Conservation (phyloP, 2,888 invertebrate species). For the Ichneumoninae sp. region DNA sequence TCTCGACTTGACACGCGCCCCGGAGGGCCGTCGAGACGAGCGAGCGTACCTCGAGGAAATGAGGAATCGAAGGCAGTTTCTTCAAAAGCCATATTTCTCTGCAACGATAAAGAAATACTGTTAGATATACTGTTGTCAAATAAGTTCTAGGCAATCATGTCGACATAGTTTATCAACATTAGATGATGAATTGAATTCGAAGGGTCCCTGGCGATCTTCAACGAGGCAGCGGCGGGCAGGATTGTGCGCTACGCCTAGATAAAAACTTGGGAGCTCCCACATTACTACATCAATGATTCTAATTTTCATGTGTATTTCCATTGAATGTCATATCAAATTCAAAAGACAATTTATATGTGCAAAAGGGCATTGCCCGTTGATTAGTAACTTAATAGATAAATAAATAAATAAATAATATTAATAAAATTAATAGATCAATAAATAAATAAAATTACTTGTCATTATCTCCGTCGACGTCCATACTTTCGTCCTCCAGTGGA, state of each 20-base stretch:
- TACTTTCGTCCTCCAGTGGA: conserved; percentile 84
- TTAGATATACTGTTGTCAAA: neutral
- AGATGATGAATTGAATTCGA: neutral
- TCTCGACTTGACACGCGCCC: conserved; percentile 96
- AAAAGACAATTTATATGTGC: too few relatives aligned
- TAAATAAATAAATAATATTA: too few relatives aligned
- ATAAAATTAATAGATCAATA: too few relatives aligned
- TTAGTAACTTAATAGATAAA: too few relatives aligned
- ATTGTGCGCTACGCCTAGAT: too few relatives aligned
- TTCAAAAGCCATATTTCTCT: conserved; percentile 86
- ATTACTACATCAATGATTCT: too few relatives aligned
- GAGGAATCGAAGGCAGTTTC: conserved; percentile 90
- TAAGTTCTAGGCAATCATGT: neutral
- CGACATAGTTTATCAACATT: neutral
- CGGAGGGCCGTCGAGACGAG: conserved; percentile 90
- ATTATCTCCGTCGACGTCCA: conserved; percentile 80
- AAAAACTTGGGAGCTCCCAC: too few relatives aligned
- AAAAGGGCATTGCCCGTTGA: too few relatives aligned
- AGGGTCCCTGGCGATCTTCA: too few relatives aligned
- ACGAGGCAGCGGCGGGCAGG: too few relatives aligned
- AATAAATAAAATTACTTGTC: conserved; percentile 74
- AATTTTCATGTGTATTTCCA: too few relatives aligned
- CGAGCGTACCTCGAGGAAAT: conserved; percentile 90
- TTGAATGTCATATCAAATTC: too few relatives aligned
- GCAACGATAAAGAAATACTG: neutral